Evolutionary conservation across 1,140 invertebrate genomes (phyloP).

Genomic region (Ceratina japonica): DNA sequence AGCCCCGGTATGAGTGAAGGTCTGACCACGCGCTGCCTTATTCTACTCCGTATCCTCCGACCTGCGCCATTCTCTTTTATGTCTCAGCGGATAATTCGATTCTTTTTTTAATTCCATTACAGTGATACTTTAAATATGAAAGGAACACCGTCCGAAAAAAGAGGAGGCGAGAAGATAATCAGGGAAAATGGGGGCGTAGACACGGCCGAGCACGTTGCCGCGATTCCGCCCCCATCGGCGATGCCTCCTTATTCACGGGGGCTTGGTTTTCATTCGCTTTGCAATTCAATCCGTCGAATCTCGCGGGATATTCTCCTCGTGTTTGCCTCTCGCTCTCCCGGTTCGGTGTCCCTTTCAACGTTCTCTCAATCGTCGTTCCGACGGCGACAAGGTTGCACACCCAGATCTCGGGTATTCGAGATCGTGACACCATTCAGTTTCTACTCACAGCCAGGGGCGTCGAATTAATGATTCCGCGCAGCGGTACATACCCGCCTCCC

Average conservation of each 20-base stretch:
- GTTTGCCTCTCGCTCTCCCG: neutral
- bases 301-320: slow-evolving; percentile 45
- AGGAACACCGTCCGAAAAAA: neutral
- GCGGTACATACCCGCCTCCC: neutral
- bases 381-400: neutral
- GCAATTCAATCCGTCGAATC: slow-evolving; percentile 63
- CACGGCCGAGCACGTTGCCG: neutral
- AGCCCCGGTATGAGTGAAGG: neutral
- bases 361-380: slow-evolving; percentile 11
- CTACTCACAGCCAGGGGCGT: slow-evolving; percentile 19
- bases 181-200: neutral
- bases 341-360: slow-evolving; percentile 13
- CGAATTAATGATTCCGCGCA: slow-evolving; percentile 57
- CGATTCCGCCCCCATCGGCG: slow-evolving; percentile 26
- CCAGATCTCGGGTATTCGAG: neutral
- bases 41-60: neutral
- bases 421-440: slow-evolving; percentile 33
- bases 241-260: slow-evolving; percentile 47
- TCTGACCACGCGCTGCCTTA: neutral
- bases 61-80: neutral
- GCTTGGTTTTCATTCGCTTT: slow-evolving; percentile 65
- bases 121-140: neutral
- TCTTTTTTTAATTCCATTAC: neutral
- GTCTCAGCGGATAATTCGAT: neutral
- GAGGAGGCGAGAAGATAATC: neutral